Base-by-base conservation (phyloP, 2,113 vertebrate species). In the Gallinago paraguaiae region DNA sequence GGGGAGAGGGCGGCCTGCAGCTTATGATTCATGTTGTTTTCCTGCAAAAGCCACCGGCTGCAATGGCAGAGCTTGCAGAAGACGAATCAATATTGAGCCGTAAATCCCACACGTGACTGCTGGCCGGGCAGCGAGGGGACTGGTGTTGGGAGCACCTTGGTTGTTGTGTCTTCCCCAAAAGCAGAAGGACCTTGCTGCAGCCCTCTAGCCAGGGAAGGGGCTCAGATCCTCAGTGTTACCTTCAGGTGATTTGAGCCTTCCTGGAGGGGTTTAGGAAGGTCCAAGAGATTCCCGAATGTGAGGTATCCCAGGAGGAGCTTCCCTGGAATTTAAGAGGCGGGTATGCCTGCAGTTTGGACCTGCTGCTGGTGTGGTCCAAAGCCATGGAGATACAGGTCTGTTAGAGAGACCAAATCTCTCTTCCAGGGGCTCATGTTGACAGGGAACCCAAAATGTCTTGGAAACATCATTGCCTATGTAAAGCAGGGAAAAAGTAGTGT, bases 21-120 rank as follows among this genome's bases (percentile, higher is more conserved):
- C 77, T 88, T 59, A 17, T 98, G 96, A 97, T 97, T 98, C 94
- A 96, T 88, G 68, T 88, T 96, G 76, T 92, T 97, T 96, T 95
- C 64, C 95, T 96, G 93, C 68, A 93, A 25, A 85, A 94, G 88
- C 31, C 90, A 95, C 69, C 1, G 9, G 8, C 76, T 56, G 83
- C 24, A 83, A 82, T 92, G 94, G 92, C 92, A 95, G 76, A 95
- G 90, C 95, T 95, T 86, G 86, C 82, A 83, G 92, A 68, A 82
- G 77, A 79, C 24, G 1, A 23, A 97, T 97, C 94, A 77, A 81
- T 95, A 90, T 50, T 0, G 7, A 89, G 75, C 91, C 20, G 11
- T 96, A 91, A 83, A 67, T 83, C 17, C 69, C 11, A 1, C 18
- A 9, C 14, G 56, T 48, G 53, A 57, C 69, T 78, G 74, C 83